These are phyloP conservation scores for Otis tarda DNA, from an alignment of 2,113 vertebrate species.

Conservation along the genomic window DNA sequence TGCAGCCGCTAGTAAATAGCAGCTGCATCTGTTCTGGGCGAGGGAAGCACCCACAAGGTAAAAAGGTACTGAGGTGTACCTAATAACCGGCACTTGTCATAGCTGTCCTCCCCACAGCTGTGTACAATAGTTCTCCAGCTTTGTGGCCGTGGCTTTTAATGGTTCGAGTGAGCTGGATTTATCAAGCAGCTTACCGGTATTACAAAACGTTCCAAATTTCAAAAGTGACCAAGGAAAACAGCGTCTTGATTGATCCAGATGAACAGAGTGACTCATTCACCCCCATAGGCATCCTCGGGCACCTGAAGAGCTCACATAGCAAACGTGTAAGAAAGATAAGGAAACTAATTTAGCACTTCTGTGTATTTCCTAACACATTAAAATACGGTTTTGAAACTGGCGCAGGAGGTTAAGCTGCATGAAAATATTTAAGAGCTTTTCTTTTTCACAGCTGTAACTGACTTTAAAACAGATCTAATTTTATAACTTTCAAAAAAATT, in stretches of 20 bases:
- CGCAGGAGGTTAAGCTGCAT: background rate
- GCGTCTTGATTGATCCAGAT: background rate
- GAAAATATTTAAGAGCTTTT: background rate
- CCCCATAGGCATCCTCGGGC: background rate
- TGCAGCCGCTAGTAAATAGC: background rate
- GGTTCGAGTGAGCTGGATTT: background rate
- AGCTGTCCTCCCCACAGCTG: background rate
- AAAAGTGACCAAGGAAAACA: background rate
- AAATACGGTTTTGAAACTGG: background rate
- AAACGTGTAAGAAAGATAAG: background rate
- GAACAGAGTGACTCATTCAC: background rate
- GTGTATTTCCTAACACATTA: background rate
- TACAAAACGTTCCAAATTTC: background rate
- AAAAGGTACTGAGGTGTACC: background rate
- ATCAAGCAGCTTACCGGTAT: background rate
- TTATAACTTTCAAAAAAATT: background rate
- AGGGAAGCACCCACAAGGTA: accelerated
- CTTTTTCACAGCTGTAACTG: background rate
- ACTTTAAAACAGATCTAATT: background rate
- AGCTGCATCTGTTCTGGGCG: no score
- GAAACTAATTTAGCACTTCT: background rate
- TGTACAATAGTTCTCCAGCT: background rate
- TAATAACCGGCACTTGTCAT: background rate
- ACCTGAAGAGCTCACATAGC: background rate
- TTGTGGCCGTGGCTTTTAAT: background rate